These are phyloP conservation scores for Propithecus coquereli DNA, from an alignment of 2,113 vertebrate species.

Conservation along the genomic window DNA sequence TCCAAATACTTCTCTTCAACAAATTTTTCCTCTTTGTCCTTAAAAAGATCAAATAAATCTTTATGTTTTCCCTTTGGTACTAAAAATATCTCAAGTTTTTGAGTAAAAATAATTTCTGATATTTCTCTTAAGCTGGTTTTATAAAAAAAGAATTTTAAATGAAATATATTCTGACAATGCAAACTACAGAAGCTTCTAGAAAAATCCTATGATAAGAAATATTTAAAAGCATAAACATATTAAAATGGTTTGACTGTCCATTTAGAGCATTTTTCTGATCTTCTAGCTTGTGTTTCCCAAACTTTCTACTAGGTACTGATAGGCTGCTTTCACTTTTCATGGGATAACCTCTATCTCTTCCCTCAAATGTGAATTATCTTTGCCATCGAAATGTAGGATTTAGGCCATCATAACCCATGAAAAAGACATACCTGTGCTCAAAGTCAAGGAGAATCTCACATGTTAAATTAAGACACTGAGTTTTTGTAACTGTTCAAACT, in stretches of 20 bases:
- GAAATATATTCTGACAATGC: neutral
- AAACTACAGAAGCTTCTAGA: neutral
- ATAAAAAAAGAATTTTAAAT: neutral
- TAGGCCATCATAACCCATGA: neutral
- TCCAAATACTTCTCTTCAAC: neutral
- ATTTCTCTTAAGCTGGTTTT: neutral
- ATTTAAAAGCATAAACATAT: neutral
- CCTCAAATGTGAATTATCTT: neutral
- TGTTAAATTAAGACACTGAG: neutral
- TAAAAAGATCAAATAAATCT: neutral
- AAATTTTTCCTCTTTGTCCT: neutral
- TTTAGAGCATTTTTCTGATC: neutral
- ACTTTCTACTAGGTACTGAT: fast-evolving
- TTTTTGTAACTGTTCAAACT: neutral
- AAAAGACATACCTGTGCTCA: neutral
- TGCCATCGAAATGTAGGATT: neutral
- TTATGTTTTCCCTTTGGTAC: neutral
- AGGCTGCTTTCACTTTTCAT: fast-evolving
- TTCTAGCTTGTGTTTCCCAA: neutral
- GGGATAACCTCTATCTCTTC: neutral
- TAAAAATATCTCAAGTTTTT: neutral
- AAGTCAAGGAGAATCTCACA: neutral
- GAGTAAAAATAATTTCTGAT: neutral
- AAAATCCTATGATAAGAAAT: neutral
- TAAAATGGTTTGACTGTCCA: neutral